These are phyloP conservation scores for Hippocampus zosterae DNA, from an alignment of 2,113 vertebrate genomes.

Conservation along the genomic window DNA sequence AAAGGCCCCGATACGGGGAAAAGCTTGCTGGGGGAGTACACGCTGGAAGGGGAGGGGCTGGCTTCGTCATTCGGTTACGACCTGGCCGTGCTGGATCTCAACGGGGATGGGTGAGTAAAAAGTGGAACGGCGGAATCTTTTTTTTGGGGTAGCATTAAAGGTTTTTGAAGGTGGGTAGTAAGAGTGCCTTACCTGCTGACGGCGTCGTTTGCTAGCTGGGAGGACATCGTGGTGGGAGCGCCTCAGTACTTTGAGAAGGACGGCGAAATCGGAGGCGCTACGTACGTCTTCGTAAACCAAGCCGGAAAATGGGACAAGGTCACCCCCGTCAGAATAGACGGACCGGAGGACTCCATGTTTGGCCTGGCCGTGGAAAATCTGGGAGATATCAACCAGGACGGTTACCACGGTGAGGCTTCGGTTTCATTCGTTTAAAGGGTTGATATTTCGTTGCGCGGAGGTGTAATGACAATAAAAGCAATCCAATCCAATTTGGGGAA, in stretches of 20 bases:
- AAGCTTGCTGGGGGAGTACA: constrained; percentile 71
- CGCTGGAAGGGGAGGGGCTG: constrained; percentile 86
- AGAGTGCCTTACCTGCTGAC: not conserved
- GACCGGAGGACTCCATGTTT: constrained; percentile 89
- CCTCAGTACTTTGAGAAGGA: constrained; percentile 92
- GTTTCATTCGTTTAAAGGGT: too few relatives aligned
- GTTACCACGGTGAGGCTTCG: constrained; percentile 47
- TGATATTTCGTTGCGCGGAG: too few relatives aligned
- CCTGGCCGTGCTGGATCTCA: constrained; percentile 89
- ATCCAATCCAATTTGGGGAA: too few relatives aligned
- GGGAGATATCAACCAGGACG: constrained; percentile 62
- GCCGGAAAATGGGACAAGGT: constrained; percentile 79
- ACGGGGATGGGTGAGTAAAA: constrained; percentile 80
- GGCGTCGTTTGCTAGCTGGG: constrained; percentile 75
- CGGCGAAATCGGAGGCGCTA: constrained; percentile 83
- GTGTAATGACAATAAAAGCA: too few relatives aligned
- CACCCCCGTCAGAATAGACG: constrained; percentile 78
- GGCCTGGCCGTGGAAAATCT: constrained; percentile 89
- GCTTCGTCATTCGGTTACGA: constrained; percentile 98
- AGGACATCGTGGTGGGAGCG: constrained; percentile 93
- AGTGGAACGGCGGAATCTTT: not conserved
- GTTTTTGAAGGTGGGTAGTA: too few relatives aligned
- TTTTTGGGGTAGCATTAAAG: not conserved
- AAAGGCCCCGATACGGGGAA: constrained; percentile 45
- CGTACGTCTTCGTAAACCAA: constrained; percentile 86